Evolutionary conservation across 1,140 invertebrate genomes (phyloP).

Genomic region (Gonatopus flavifemur): DNA sequence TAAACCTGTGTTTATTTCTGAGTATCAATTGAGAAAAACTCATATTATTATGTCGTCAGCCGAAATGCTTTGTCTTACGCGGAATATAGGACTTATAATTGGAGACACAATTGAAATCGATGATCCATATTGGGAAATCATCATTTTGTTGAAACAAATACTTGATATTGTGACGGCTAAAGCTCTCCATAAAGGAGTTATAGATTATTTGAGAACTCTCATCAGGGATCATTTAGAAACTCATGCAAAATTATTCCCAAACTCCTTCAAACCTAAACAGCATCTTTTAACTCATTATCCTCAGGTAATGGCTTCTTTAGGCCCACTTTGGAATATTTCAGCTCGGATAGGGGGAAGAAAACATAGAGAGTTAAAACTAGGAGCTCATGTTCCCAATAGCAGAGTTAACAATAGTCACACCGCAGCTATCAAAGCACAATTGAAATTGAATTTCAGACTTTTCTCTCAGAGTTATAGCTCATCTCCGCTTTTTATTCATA

Average conservation of each 20-base stretch:
- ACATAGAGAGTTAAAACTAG: slow-evolving; percentile 2
- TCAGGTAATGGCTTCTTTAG: slow-evolving; percentile 4
- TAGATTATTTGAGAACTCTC: slow-evolving; percentile 1
- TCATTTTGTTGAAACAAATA: slow-evolving; percentile 6
- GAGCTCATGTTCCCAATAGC: slow-evolving; percentile 4
- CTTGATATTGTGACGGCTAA: background rate
- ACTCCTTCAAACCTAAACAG: slow-evolving; percentile 9
- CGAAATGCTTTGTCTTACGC: slow-evolving; percentile 8
- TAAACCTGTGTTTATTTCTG: too few relatives aligned
- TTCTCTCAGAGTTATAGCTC: too few relatives aligned
- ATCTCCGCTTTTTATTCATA: too few relatives aligned
- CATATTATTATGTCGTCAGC: background rate
- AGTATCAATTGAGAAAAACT: slow-evolving; percentile 5
- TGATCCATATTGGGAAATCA: background rate
- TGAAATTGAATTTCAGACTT: slow-evolving; percentile 6
- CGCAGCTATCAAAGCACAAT: background rate
- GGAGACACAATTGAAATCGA: slow-evolving; percentile 3
- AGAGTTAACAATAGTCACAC: slow-evolving; percentile 6
- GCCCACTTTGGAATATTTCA: slow-evolving; percentile 3
- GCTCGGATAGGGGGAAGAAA: slow-evolving; percentile 4
- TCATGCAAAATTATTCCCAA: slow-evolving; percentile 3
- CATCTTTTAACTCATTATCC: slow-evolving; percentile 9
- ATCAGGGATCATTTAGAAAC: slow-evolving; percentile 5
- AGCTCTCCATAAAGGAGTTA: background rate
- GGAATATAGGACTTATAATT: slow-evolving; percentile 13